A percentile compares a stretch with the other conserved stretches of the same genome.
Evolutionary conservation across 2,113 vertebrate species (phyloP).

Genomic region (Lathamus discolor): DNA sequence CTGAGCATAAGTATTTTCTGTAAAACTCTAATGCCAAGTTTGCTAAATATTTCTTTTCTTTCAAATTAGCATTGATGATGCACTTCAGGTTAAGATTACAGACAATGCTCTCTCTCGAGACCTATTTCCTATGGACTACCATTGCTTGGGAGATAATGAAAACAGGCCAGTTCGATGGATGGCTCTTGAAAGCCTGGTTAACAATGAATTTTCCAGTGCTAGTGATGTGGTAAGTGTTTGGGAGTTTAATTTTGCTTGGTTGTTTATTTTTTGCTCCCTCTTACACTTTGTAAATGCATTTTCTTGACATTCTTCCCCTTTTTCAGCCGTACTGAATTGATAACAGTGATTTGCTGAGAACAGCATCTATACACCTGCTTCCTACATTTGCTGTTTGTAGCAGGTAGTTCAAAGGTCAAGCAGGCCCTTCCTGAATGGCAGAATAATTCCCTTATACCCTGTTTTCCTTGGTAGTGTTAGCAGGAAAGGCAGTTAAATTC

Average conservation of each 20-base stretch:
- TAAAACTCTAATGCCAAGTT: no score
- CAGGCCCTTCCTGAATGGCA: fast-evolving
- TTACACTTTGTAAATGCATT: background rate
- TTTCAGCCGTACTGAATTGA: background rate
- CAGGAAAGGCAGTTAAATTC: background rate
- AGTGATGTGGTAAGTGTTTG: conserved; percentile 91
- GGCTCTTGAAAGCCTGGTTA: conserved; percentile 96
- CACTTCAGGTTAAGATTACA: conserved; percentile 98
- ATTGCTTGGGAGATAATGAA: conserved; percentile 97
- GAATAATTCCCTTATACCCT: background rate
- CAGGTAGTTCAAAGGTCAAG: background rate
- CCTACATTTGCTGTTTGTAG: background rate
- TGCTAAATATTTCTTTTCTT: background rate
- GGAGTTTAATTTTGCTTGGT: background rate
- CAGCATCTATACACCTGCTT: background rate
- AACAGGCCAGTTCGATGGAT: conserved; percentile 98
- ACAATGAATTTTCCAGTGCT: conserved; percentile 96
- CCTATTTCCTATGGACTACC: conserved; percentile 99
- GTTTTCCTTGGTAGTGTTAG: fast-evolving
- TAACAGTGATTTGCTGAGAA: background rate
- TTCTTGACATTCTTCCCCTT: background rate
- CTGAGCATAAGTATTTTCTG: background rate
- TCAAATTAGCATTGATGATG: conserved; percentile 89
- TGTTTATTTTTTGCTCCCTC: fast-evolving
- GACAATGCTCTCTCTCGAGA: conserved; percentile 97